Percentiles rank a stretch among this genome's conserved stretches.
phyloP scores from a whole-genome alignment of 2,113 vertebrate species.

The Anarhynchus alexandrinus region DNA sequence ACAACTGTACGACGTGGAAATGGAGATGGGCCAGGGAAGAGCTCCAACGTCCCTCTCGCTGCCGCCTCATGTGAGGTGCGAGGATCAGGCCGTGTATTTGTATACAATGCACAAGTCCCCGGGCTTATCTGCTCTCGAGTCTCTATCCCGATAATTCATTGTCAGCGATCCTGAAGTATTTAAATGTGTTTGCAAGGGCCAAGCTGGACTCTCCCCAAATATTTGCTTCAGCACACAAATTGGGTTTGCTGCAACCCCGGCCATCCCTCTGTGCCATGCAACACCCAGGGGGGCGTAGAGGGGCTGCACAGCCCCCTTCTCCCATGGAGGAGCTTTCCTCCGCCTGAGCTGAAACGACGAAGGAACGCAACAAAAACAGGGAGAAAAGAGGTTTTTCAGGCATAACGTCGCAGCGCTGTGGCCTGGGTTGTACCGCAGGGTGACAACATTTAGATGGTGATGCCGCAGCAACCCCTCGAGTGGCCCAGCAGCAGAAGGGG shows the following conservation, averaged over 20 bases:
- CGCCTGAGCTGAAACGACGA: not conserved
- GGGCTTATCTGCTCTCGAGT: conserved; percentile 1
- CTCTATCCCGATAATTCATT: conserved; percentile 1
- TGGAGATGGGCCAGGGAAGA: not conserved
- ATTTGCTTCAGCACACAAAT: not conserved
- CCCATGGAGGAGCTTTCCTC: not conserved
- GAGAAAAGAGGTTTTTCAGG: not conserved
- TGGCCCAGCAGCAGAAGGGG: not conserved
- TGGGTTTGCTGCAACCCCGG: not conserved
- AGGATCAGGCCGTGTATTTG: not conserved
- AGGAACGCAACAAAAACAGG: fast-evolving
- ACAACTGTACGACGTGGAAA: not conserved
- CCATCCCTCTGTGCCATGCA: not conserved
- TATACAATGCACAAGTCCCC: conserved; percentile 1
- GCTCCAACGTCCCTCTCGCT: not conserved
- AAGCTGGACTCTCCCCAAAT: not conserved
- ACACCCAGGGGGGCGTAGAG: not conserved
- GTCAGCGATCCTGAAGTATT: not conserved
- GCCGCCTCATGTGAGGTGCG: fast-evolving
- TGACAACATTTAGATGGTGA: not conserved
- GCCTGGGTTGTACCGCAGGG: not conserved
- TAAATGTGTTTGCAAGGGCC: not conserved
- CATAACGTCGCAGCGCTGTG: not conserved
- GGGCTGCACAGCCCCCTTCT: not conserved
- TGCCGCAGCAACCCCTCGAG: not conserved